Evolutionary conservation across 2,888 invertebrate species (phyloP).

Genomic region (Pyralis farinalis): DNA sequence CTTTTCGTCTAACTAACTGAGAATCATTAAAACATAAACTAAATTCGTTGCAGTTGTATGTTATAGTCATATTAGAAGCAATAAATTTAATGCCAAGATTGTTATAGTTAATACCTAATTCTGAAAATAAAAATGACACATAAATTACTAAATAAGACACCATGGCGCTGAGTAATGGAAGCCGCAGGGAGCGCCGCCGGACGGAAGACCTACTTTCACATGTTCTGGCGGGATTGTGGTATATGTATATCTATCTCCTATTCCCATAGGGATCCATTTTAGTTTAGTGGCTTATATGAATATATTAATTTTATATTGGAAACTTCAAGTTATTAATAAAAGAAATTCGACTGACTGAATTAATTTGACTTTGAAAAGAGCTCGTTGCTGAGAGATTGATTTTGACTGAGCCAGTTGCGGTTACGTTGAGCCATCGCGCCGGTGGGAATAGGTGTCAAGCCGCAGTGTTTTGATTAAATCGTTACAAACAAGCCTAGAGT

Average conservation of each 20-base stretch:
- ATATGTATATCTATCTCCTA: conserved; percentile 1
- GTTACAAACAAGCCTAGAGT: conserved; percentile 59
- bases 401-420: neutral
- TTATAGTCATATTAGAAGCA: no score
- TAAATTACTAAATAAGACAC: conserved; percentile 14
- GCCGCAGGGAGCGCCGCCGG: conserved; percentile 13
- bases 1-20: no score
- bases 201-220: conserved; percentile 12
- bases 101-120: conserved; percentile 3
- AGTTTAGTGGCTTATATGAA: neutral
- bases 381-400: neutral
- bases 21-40: no score
- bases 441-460: neutral
- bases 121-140: conserved; percentile 13
- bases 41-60: no score
- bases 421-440: neutral
- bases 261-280: neutral
- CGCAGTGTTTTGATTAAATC: conserved; percentile 53
- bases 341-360: neutral
- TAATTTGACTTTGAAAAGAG: neutral
- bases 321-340: neutral
- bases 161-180: conserved; percentile 12
- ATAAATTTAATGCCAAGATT: neutral
- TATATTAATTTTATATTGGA: neutral
- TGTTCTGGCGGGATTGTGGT: conserved; percentile 10